Conservation (phyloP, 2,113 vertebrate species). For the Isurus oxyrinchus region DNA sequence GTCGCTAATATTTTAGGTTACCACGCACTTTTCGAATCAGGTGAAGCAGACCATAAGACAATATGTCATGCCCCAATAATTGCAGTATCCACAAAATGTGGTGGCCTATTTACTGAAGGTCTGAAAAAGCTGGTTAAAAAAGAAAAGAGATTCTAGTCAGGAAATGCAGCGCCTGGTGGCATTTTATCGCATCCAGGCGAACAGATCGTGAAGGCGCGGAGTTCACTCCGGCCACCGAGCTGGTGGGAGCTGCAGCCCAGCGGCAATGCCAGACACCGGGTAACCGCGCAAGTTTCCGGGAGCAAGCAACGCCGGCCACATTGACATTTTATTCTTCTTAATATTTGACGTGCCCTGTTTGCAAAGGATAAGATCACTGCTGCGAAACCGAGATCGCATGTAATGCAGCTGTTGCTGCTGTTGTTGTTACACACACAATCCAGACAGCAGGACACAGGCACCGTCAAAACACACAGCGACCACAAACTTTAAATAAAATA, state of each 20-base stretch:
- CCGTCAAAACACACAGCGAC: not conserved
- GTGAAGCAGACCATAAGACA: not conserved
- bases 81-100: not conserved
- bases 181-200: not conserved
- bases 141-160: no score
- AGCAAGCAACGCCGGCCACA: not conserved
- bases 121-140: no score
- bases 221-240: not conserved
- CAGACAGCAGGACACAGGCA: not conserved
- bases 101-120: not conserved
- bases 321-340: not conserved
- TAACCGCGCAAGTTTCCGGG: not conserved
- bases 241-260: not conserved
- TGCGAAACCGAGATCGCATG: not conserved
- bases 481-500: slow-evolving; percentile 20
- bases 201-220: not conserved
- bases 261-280: not conserved
- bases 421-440: not conserved
- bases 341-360: not conserved
- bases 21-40: not conserved
- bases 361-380: not conserved
- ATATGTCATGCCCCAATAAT: not conserved
- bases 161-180: not conserved
- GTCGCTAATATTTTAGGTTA: not conserved
- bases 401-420: not conserved